A percentile compares a stretch with the other conserved stretches of the same genome.
Conservation (phyloP, 30 jellyfish, hydroid and myxozoan species). For the Haliclystus octoradiatus region DNA sequence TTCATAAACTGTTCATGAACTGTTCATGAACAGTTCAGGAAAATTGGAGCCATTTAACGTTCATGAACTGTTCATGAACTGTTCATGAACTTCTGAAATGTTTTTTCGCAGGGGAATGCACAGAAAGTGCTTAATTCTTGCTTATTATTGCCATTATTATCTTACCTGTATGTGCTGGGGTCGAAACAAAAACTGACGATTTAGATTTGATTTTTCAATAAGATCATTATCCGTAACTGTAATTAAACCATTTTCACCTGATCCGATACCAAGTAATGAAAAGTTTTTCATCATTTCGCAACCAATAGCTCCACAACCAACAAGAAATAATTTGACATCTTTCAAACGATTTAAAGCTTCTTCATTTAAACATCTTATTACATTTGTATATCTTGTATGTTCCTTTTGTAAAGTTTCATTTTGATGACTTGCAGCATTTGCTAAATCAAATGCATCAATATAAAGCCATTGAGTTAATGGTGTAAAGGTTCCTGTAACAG, state of each 20-base stretch:
- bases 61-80: too few species aligned
- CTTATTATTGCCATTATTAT: too few species aligned
- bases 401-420: neutral
- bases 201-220: slow-evolving; percentile 79
- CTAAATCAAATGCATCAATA: slow-evolving; percentile 57
- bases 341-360: neutral
- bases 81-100: too few species aligned
- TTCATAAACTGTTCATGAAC: too few species aligned
- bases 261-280: slow-evolving; percentile 71
- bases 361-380: neutral
- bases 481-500: slow-evolving; percentile 70
- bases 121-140: too few species aligned
- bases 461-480: slow-evolving; percentile 64
- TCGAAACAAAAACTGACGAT: slow-evolving; percentile 82
- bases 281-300: slow-evolving; percentile 81
- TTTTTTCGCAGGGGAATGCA: too few species aligned
- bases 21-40: too few species aligned
- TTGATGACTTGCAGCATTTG: neutral
- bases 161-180: slow-evolving; percentile 81
- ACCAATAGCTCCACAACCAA: slow-evolving; percentile 97
- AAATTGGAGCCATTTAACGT: too few species aligned
- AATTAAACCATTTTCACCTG: slow-evolving; percentile 43
- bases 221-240: slow-evolving; percentile 85
- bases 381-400: too few species aligned
- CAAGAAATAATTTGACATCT: slow-evolving; percentile 55